Evolutionary conservation across 2,888 invertebrate species (phyloP), one percentile per base, ranked within the genome.

Genomic region (Erpobdella octoculata): DNA sequence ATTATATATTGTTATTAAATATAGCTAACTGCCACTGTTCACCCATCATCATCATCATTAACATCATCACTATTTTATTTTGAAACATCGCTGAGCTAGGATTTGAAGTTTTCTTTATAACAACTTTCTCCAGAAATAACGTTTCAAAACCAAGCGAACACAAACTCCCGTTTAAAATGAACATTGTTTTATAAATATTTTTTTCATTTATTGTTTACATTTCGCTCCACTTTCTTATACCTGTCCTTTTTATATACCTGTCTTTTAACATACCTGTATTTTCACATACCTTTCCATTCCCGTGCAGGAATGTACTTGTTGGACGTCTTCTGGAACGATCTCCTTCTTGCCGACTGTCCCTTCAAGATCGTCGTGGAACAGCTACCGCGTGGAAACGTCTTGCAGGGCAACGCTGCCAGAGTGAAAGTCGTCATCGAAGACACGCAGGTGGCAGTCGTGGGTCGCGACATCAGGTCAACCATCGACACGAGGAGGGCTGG

Each of bases 401-500:
- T n/a, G n/a, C n/a, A n/a, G 18, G 41, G 36, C 74, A 80, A 82
- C 70, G 83, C 85, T 18, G 80, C 81, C 75, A 80, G 81, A 71
- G 84, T 85, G 18, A 77, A 93, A 0, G 94, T 94, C 79, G 91
- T 92, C 0, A 95, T 95, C 15, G 93, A 95, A 78, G 95, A 95
- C 0, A 86, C 98, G 48, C 12, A 41, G 46, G 91, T 92, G 58
- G 59, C 36, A 37, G 91, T 95, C 70, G 91, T 97, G 21, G 96
- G 95, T 18, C 89, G 92, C 76, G 95, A 96, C 83, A 92, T 97
- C 76, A 89, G 94, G 79, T 92, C 95, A 64, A 92, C 93, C 87
- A 96, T 98, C 77, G 97, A 98, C 84, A 97, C 97, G 0, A 86
- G 97, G 73, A 88, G 93, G 78, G 96, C 97, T 31, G 97, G 95